phyloP scores from a whole-genome alignment of 2,113 vertebrate species.

The Bungarus multicinctus region DNA sequence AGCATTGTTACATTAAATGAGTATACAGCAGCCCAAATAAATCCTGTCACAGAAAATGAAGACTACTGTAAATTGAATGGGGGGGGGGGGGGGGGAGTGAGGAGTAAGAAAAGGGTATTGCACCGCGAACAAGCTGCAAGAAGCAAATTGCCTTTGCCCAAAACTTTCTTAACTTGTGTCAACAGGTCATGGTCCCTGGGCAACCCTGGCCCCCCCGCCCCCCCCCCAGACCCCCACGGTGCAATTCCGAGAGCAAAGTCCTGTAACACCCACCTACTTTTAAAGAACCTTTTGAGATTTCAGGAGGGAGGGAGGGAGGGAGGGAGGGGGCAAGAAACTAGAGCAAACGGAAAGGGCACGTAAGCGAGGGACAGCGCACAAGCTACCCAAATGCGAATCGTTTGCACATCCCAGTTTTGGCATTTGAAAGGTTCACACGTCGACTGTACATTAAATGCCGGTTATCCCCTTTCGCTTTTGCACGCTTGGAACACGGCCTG shows the following conservation, averaged over 20 bases:
- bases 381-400: conserved; percentile 68
- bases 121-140: conserved; percentile 62
- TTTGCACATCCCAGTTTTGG: conserved; percentile 82
- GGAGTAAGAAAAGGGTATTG: conserved; percentile 57
- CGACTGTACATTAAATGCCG: conserved; percentile 73
- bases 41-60: conserved; percentile 76
- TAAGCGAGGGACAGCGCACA: conserved; percentile 67
- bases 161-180: conserved; percentile 45
- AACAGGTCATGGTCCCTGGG: conserved; percentile 80
- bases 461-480: conserved; percentile 66
- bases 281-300: conserved; percentile 53
- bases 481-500: conserved; percentile 55
- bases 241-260: conserved; percentile 59
- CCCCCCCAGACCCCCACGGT: conserved; percentile 44
- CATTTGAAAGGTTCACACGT: conserved; percentile 68
- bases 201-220: conserved; percentile 23
- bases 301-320: background rate
- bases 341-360: conserved; percentile 64
- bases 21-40: conserved; percentile 79
- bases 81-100: conserved; percentile 20
- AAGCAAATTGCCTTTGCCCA: conserved; percentile 50
- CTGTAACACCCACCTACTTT: conserved; percentile 59
- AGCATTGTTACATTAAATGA: conserved; percentile 85
- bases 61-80: conserved; percentile 63
- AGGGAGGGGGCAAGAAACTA: conserved; percentile 34